Base-by-base conservation (phyloP, 2,113 vertebrate species). In the Dasypus novemcinctus region DNA sequence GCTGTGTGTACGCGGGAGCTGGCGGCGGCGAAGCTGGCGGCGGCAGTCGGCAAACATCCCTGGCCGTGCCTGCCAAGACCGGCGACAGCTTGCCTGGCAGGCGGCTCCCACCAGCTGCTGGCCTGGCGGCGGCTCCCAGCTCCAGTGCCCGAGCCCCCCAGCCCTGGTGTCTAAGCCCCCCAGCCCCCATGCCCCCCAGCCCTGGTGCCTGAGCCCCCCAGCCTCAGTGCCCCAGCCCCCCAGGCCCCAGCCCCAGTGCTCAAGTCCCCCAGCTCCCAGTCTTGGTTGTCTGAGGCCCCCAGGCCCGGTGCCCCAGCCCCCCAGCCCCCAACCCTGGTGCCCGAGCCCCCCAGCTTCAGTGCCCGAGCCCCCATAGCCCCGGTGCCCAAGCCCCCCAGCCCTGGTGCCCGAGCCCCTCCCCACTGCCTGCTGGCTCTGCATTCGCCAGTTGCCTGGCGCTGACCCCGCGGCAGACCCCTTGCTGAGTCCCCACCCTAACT, bases 1-100 rank as follows among this genome's bases (percentile, higher is more conserved):
- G 76, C 57, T 11, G 57, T 95, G 93, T 95, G 57, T 69, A 84
- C 36, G 23, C 63, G 1, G 75, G 79, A 5, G 71, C 43, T 27
- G 68, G 59, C 92, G 20, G 87, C 94, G 23, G 91, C 72, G 69
- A 97, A 97, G 79, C 96, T 97, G 97, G 95, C 88, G 21, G 63
- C n/a, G 10, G 91, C 96, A 88, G 96, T 97, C 95, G 83, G 97
- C 94, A 97, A 97, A 97, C 97, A 97, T n/a, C 95, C 59, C 31
- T 31, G 83, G 43, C 63, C 1, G 86, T 46, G 92, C 96, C 97
- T 95, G 97, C 96, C 97, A 97, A 94, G 94, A 0, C 64, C 95
- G 83, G 92, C 66, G 23, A 78, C 97, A 96, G 96, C 96, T 92
- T 92, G 95, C 96, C 91, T 97, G 63, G 17, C 95, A 94, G 89